These are phyloP conservation scores for Malurus melanocephalus DNA, from an alignment of 2,113 vertebrate species.

Conservation along the genomic window DNA sequence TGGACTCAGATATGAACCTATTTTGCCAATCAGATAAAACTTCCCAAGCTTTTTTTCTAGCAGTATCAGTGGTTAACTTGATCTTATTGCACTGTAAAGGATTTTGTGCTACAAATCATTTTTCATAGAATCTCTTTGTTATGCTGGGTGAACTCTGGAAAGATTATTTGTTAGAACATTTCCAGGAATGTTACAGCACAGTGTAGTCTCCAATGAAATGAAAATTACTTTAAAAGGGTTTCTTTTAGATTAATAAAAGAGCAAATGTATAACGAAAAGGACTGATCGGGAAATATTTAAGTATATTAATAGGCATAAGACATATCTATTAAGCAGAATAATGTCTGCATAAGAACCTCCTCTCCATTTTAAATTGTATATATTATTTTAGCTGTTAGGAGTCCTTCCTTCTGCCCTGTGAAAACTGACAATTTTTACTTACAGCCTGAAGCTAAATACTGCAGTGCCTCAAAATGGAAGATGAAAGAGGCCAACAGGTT, in stretches of 20 bases:
- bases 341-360: background rate
- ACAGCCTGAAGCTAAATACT: slow-evolving; percentile 35
- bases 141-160: slow-evolving; percentile 48
- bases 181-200: slow-evolving; percentile 1
- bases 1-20: slow-evolving; percentile 60
- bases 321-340: slow-evolving; percentile 3
- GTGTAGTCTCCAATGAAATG: background rate
- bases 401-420: slow-evolving; percentile 13
- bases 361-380: slow-evolving; percentile 15
- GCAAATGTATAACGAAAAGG: background rate
- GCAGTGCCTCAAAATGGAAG: slow-evolving; percentile 46
- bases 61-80: slow-evolving; percentile 57
- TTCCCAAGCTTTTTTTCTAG: slow-evolving; percentile 56
- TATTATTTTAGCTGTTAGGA: slow-evolving; percentile 34
- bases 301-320: background rate
- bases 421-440: slow-evolving; percentile 31
- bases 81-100: slow-evolving; percentile 62
- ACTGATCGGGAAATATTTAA: background rate
- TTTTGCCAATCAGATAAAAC: slow-evolving; percentile 74
- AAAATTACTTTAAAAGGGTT: slow-evolving; percentile 23
- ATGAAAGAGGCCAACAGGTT: slow-evolving; percentile 60
- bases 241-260: background rate
- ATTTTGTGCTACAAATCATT: slow-evolving; percentile 67
- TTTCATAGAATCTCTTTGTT: slow-evolving; percentile 68
- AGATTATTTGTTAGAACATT: slow-evolving; percentile 49